Conservation (phyloP, 1,140 invertebrate species). For the Hycleus phaleratus region DNA sequence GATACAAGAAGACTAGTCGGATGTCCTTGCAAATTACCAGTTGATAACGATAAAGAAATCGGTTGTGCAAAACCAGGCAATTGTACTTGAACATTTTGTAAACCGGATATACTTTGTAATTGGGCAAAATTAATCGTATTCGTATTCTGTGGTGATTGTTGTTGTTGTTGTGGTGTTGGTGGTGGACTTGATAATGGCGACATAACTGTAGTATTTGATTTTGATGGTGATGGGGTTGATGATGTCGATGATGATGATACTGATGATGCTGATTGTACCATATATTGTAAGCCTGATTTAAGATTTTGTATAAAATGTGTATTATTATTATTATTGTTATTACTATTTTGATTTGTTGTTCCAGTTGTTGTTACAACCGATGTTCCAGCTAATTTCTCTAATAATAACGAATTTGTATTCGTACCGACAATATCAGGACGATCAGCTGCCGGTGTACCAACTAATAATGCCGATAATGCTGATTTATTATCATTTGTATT, state of each 20-base stretch:
- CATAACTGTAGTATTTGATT: slow-evolving; percentile 28
- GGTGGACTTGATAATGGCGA: slow-evolving; percentile 55
- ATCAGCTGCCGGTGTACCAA: slow-evolving; percentile 53
- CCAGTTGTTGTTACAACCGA: slow-evolving; percentile 30
- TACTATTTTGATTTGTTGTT: background rate
- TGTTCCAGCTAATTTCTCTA: slow-evolving; percentile 50
- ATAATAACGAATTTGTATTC: slow-evolving; percentile 46
- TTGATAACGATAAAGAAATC: slow-evolving; percentile 62
- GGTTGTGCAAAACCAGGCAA: slow-evolving; percentile 69
- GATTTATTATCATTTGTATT: slow-evolving; percentile 24
- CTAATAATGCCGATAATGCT: slow-evolving; percentile 31
- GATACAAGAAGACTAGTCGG: slow-evolving; percentile 39
- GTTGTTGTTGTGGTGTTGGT: slow-evolving; percentile 25
- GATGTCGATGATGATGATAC: too few species aligned
- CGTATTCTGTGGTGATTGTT: slow-evolving; percentile 23
- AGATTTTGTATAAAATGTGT: slow-evolving; percentile 28
- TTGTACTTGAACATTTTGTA: slow-evolving; percentile 75
- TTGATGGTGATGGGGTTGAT: slow-evolving; percentile 22
- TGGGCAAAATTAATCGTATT: slow-evolving; percentile 62
- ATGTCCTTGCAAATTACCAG: slow-evolving; percentile 41
- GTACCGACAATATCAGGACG: slow-evolving; percentile 48
- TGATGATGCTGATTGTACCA: slow-evolving; percentile 17
- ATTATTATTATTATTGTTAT: slow-evolving; percentile 9
- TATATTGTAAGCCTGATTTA: slow-evolving; percentile 26
- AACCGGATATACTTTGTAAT: slow-evolving; percentile 62